Evolutionary conservation across 2,113 vertebrate species (phyloP), one percentile per base, ranked within the genome.

Genomic region (Thunnus thynnus): DNA sequence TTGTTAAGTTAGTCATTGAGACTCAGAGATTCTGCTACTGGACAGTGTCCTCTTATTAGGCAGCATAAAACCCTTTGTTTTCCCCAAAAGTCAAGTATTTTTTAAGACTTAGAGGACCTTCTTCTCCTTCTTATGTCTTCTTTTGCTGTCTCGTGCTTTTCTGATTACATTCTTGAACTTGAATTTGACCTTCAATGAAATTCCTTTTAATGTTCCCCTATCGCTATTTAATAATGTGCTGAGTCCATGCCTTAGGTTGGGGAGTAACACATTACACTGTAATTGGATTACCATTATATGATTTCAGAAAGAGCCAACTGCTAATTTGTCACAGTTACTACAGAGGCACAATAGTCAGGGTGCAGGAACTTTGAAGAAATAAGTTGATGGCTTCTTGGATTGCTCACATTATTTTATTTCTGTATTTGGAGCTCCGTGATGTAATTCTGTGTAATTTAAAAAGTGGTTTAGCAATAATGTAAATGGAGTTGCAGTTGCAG

Each of bases 41-140:
- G 78, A 73, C 52, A 71, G 11, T 76, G 52, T 76, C 50, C 47
- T 81, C 48, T 72, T 58, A 76, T 88, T 72, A 72, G 55, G 16
- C 65, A 48, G 12, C 22, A 2, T 32, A 51, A 56, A 50, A 9
- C 12, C 3, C 32, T 18, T 25, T 55, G 67, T 2, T 54, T 55
- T 10, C 11, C 9, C 22, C 60, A 10, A 27, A 61, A 64, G 14
- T 6, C 5, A 30, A 47, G 13, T n/a, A 47, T 16, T 47, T 17
- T 0, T 54, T 55, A 3, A 36, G 72, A 13, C 72, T 2, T 61
- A 25, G 2, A 18, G 47, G n/a, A 18, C 3, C 1, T 13, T 25
- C 13, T 30, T 36, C 1, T 67, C 20, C 18, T 1, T 18, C 16
- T 30, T 76, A 0, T 72, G 60, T 66, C 0, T 0, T 16, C 27